phyloP scores from a whole-genome alignment of 2,888 invertebrate genomes.

The Hydrotaea cyrtoneurina region DNA sequence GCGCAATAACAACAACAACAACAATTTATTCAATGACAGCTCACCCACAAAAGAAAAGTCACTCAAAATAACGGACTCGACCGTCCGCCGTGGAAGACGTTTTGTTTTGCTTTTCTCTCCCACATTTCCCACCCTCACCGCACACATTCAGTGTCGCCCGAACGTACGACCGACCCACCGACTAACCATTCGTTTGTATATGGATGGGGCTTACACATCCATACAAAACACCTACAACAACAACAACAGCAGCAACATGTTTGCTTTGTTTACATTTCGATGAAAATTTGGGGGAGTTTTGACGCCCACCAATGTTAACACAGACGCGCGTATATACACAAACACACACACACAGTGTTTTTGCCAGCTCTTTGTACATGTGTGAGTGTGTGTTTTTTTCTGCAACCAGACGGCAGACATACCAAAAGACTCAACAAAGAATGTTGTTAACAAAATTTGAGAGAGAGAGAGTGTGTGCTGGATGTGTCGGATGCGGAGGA shows the following conservation, averaged over 20 bases:
- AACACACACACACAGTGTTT: neutral
- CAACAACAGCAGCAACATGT: constrained; percentile 5
- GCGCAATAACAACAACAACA: neutral
- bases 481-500: constrained; percentile 1
- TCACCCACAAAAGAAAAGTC: neutral
- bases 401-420: neutral
- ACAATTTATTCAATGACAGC: neutral
- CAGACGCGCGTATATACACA: too few species aligned
- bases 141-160: constrained; percentile 1
- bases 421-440: constrained; percentile 22
- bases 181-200: neutral
- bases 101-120: constrained; percentile 16
- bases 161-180: constrained; percentile 6
- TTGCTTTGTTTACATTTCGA: constrained; percentile 28
- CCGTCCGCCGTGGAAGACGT: neutral
- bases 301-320: constrained; percentile 27
- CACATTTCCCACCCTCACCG: constrained; percentile 57
- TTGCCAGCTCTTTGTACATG: constrained; percentile 30
- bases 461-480: neutral
- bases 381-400: neutral
- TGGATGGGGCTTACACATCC: neutral
- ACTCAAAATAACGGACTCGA: too few species aligned
- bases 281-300: constrained; percentile 15
- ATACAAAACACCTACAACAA: constrained; percentile 35
- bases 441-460: neutral